Conservation (phyloP, 2,888 invertebrate genomes). For the Tineola bisselliella region DNA sequence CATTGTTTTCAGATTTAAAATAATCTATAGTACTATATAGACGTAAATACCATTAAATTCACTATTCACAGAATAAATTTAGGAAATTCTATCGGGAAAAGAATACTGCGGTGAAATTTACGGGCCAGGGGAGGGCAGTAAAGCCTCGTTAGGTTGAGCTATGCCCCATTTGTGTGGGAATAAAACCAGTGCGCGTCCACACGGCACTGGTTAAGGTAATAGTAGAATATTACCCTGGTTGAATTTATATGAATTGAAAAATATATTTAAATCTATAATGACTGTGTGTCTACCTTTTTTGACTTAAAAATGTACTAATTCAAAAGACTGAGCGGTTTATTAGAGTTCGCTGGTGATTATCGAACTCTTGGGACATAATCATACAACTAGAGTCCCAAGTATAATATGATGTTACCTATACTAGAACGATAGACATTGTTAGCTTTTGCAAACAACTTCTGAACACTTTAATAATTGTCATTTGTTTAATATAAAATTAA, state of each 20-base stretch:
- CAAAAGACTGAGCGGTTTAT: too few relatives aligned
- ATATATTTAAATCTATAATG: too few relatives aligned
- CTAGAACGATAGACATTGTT: too few relatives aligned
- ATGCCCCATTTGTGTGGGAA: conserved; percentile 46
- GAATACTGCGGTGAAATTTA: conserved; percentile 61
- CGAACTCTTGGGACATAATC: too few relatives aligned
- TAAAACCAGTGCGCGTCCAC: conserved; percentile 18
- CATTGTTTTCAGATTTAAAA: neutral
- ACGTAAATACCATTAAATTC: conserved; percentile 33
- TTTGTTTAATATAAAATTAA: too few relatives aligned
- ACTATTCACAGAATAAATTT: conserved; percentile 49
- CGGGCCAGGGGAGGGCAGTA: conserved; percentile 50
- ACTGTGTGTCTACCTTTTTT: too few relatives aligned
- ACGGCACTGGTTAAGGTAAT: neutral
- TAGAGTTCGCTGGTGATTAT: too few relatives aligned
- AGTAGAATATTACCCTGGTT: neutral
- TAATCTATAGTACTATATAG: conserved; percentile 16
- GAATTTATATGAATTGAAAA: neutral
- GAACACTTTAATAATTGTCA: too few relatives aligned
- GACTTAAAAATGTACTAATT: too few relatives aligned
- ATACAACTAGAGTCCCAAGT: too few relatives aligned
- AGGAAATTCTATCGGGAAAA: conserved; percentile 52
- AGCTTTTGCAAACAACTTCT: too few relatives aligned
- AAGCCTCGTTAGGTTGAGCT: conserved; percentile 60
- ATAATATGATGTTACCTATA: too few relatives aligned